Evolutionary conservation across 2,888 invertebrate genomes (phyloP).

Genomic region (Leptinotarsa peninsularis): DNA sequence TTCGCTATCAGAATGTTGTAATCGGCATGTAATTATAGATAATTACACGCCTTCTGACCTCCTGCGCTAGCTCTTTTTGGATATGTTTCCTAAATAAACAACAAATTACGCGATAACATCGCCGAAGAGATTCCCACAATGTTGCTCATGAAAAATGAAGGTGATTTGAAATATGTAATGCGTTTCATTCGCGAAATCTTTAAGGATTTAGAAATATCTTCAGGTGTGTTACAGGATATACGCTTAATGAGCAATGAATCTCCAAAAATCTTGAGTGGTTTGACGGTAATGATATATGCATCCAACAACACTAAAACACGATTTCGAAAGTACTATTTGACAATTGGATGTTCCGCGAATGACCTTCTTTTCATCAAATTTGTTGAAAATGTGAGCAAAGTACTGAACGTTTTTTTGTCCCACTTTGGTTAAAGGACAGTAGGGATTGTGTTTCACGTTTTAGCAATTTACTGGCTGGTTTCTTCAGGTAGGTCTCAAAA

Average conservation of each 20-base stretch:
- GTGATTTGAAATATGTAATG: neutral
- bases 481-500: too few relatives aligned
- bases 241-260: neutral
- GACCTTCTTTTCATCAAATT: neutral
- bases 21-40: constrained; percentile 3
- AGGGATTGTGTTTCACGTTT: too few relatives aligned
- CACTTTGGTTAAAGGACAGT: too few relatives aligned
- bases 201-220: neutral
- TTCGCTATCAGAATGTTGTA: neutral
- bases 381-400: neutral
- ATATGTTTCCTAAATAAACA: constrained; percentile 8
- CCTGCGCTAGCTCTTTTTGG: constrained; percentile 2
- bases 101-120: constrained; percentile 1
- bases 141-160: constrained; percentile 12
- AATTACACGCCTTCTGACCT: constrained; percentile 4
- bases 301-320: neutral
- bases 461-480: too few relatives aligned
- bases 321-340: neutral
- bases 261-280: neutral
- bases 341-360: neutral
- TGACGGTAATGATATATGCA: too few relatives aligned
- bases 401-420: too few relatives aligned
- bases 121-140: constrained; percentile 12
- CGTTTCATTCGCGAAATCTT: neutral
- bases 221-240: neutral